A percentile compares a stretch with the other conserved stretches of the same genome.
Conservation (phyloP, 2,888 invertebrate genomes). For the Drosophila koepferae region DNA sequence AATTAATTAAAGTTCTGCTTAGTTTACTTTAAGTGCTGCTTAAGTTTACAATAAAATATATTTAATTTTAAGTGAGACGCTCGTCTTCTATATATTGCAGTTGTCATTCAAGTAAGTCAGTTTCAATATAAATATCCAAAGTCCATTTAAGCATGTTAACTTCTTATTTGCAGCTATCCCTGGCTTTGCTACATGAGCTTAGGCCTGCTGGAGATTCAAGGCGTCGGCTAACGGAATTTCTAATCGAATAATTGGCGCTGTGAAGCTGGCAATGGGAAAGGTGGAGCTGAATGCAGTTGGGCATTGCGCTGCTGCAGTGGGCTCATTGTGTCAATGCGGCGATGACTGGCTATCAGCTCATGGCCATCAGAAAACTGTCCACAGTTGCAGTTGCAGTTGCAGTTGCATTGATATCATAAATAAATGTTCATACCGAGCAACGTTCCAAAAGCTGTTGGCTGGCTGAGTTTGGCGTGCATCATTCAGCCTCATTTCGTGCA, state of each 20-base stretch:
- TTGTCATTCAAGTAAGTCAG: not conserved
- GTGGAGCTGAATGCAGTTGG: slow-evolving; percentile 18
- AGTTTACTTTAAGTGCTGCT: slow-evolving; percentile 23
- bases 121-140: not conserved
- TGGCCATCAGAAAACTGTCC: slow-evolving; percentile 63
- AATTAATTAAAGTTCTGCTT: slow-evolving; percentile 30
- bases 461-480: slow-evolving; percentile 51
- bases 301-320: slow-evolving; percentile 24
- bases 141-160: not conserved
- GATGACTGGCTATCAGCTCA: slow-evolving; percentile 70
- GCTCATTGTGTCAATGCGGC: slow-evolving; percentile 72
- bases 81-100: not conserved
- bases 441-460: slow-evolving; percentile 36
- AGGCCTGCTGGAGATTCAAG: slow-evolving; percentile 29
- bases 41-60: slow-evolving; percentile 20
- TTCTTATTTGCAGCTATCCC: not conserved
- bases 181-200: slow-evolving; percentile 15
- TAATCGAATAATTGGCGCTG: slow-evolving; percentile 72
- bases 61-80: not conserved
- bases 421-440: slow-evolving; percentile 58
- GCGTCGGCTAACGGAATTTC: slow-evolving; percentile 63
- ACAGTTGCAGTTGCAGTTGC: slow-evolving; percentile 19
- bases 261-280: slow-evolving; percentile 17
- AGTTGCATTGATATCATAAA: slow-evolving; percentile 72
- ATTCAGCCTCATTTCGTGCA: slow-evolving; percentile 76